Conservation (phyloP, 1,140 invertebrate species). For the Lordiphosa collinella region DNA sequence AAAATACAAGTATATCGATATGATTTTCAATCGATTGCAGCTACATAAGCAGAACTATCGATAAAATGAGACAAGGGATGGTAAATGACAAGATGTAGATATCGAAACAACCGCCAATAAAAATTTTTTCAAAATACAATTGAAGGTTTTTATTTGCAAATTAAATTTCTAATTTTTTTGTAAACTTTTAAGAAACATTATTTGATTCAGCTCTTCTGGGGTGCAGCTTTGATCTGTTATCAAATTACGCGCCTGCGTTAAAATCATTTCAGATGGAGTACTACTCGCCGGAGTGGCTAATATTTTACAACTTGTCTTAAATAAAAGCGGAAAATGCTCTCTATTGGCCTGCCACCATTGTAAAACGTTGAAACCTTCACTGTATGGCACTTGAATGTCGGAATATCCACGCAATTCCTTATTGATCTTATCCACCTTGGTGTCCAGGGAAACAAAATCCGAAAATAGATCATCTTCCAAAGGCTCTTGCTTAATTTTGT, state of each 20-base stretch:
- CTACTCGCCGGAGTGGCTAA: slow-evolving; percentile 16
- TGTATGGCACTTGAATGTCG: slow-evolving; percentile 13
- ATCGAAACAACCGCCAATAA: too few species aligned
- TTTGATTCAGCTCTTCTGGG: neutral
- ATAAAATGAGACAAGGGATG: too few species aligned
- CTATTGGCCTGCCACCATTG: slow-evolving; percentile 18
- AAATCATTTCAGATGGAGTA: neutral
- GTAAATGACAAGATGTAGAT: too few species aligned
- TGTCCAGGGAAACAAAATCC: slow-evolving; percentile 12
- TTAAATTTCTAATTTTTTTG: too few species aligned
- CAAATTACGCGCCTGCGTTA: slow-evolving; percentile 8
- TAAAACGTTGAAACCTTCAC: slow-evolving; percentile 17
- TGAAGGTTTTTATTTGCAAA: too few species aligned
- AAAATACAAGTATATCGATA: too few species aligned
- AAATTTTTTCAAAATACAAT: too few species aligned
- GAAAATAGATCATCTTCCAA: slow-evolving; percentile 26
- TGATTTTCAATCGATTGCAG: too few species aligned
- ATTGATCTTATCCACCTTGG: slow-evolving; percentile 6
- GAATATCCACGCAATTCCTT: slow-evolving; percentile 22
- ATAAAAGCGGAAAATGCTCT: slow-evolving; percentile 17
- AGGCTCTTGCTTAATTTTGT: slow-evolving; percentile 7
- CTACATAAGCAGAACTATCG: too few species aligned
- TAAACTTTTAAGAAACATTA: slow-evolving; percentile 13
- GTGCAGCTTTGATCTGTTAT: slow-evolving; percentile 8
- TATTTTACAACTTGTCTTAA: slow-evolving; percentile 12